Base-by-base conservation (phyloP, 1,140 invertebrate genomes). In the Trichonephila inaurata region DNA sequence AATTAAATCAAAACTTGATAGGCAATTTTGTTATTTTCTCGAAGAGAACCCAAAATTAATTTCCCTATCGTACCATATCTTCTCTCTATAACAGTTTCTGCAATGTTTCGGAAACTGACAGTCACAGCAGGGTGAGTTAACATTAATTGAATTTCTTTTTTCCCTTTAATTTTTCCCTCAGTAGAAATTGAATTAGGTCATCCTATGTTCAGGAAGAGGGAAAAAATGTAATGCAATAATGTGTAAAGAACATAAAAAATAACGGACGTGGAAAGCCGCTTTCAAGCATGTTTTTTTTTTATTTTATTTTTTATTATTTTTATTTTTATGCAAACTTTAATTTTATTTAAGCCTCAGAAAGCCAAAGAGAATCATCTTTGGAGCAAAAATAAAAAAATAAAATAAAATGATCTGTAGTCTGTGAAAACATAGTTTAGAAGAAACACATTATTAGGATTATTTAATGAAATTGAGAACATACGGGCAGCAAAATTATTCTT, bases 1-100 rank as follows among this genome's bases (percentile, higher is more conserved):
- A 92, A 92, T 92, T 92, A 92, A 92, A 92, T 92, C 90, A 85
- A 92, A 92, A 92, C 64, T 85, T 92, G 90, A 92, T 92, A 83
- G 90, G 90, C 90, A 64, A 92, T 92, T 92, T 69, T 81, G 60
- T 85, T 92, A 92, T 85, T 64, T 92, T 92, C 62, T 40, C 82
- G 62, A 19, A 69, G 82, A 40, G 24, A 85, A 51, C 40, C n/a
- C 60, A 44, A 92, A 92, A 92, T 92, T 92, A 92, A 92, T 92
- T 92, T 92, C 72, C 90, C 81, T 51, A 64, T 69, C 77, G 62
- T 66, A 61, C 62, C 44, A 28, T 40, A 44, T 69, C 44, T 89
- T 33, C 33, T 61, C 61, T 33, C 62, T 44, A 16, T 72, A 85
- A 64, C 19, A 69, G 61, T 85, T 85, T 58, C 61, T 61, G 90